Evolutionary conservation across 2,888 invertebrate species (phyloP), one percentile per base, ranked within the genome.

Genomic region (Scrobipalpa costella): DNA sequence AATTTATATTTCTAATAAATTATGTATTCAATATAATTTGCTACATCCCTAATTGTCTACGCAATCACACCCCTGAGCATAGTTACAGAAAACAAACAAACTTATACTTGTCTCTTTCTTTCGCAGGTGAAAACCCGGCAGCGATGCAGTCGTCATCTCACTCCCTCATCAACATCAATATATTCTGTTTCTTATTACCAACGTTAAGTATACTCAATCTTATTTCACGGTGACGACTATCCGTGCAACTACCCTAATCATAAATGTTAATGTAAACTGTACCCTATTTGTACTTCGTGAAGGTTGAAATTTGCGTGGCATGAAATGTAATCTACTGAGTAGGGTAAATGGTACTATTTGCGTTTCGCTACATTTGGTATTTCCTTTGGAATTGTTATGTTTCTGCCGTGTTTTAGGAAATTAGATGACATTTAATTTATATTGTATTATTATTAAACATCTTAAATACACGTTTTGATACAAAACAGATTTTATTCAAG

Each of bases 61-160:
- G 27, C 27, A 27, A 27, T 27, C 27, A 27, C 2, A 40, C 1
- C 40, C 11, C 13, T 13, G n/a, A n/a, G 2, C 11, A 13, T 1
- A 11, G 40, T 40, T 40, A 40, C 5, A 15, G 6, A n/a, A 1
- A 5, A n/a, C n/a, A 44, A 44, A n/a, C n/a, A 5, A 44, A 59
- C n/a, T 27, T 34, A 49, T 36, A 61, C 61, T 40, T 58, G 13
- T 62, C 58, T 52, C 59, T 59, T 71, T 78, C 79, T 78, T 79
- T 86, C 82, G 59, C 93, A 95, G 96, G 95, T 84, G 96, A 96
- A 86, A 95, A 95, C 84, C 95, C 96, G 64, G 96, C 96, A 21
- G 96, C 96, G 9, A 96, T 96, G 95, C 95, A 96, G 73, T 91
- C 90, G 0, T 94, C 94, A 72, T 94, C 94, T 64, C 85, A 90